These are phyloP conservation scores for Agrochola litura DNA, from an alignment of 2,888 invertebrate species.

Conservation along the genomic window DNA sequence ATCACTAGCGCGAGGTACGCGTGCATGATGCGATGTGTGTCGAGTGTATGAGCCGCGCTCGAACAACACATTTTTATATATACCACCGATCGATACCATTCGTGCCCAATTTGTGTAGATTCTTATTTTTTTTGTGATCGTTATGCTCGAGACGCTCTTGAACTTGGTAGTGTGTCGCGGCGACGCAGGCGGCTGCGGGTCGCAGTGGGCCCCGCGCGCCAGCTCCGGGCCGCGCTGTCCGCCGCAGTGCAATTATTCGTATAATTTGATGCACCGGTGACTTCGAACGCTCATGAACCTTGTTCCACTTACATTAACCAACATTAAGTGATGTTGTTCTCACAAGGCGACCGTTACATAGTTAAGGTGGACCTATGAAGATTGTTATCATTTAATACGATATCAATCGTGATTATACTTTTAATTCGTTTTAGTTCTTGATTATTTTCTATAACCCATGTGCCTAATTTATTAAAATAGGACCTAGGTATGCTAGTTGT, in stretches of 20 bases:
- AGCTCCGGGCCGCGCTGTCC: slow-evolving; percentile 55
- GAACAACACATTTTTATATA: slow-evolving; percentile 87
- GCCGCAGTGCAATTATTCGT: slow-evolving; percentile 75
- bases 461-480: slow-evolving; percentile 13
- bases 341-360: slow-evolving; percentile 81
- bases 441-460: not conserved
- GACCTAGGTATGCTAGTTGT: not conserved
- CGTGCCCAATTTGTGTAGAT: slow-evolving; percentile 86
- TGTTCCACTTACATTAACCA: slow-evolving; percentile 87
- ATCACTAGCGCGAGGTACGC: slow-evolving; percentile 85
- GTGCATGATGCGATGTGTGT: slow-evolving; percentile 87
- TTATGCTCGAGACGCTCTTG: slow-evolving; percentile 80
- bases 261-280: slow-evolving; percentile 82
- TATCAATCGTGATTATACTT: slow-evolving; percentile 54
- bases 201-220: slow-evolving; percentile 55
- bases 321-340: slow-evolving; percentile 79
- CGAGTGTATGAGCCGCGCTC: slow-evolving; percentile 88
- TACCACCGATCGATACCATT: slow-evolving; percentile 86
- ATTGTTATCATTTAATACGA: slow-evolving; percentile 50
- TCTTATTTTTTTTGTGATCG: slow-evolving; percentile 78
- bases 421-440: slow-evolving; percentile 23
- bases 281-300: slow-evolving; percentile 87
- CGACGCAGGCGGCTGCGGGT: slow-evolving; percentile 65
- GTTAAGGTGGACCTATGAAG: slow-evolving; percentile 40
- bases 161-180: slow-evolving; percentile 82